Conservation (phyloP, 2,888 invertebrate species). For the Brachycybe producta region DNA sequence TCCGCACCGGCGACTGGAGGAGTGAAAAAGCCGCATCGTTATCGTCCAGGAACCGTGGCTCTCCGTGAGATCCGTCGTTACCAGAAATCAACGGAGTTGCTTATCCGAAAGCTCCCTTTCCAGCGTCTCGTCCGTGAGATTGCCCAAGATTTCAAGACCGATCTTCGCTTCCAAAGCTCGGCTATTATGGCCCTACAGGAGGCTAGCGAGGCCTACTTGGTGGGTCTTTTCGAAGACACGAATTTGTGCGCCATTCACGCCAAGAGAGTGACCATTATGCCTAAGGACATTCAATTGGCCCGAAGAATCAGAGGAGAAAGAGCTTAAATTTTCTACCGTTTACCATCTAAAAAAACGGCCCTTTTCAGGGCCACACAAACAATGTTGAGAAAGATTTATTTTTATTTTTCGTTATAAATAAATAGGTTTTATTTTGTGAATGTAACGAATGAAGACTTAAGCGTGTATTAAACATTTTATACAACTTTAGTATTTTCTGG, state of each 20-base stretch:
- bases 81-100: slow-evolving; percentile 33
- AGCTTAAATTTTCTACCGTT: slow-evolving; percentile 31
- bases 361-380: slow-evolving; percentile 19
- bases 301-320: slow-evolving; percentile 43
- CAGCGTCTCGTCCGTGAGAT: slow-evolving; percentile 33
- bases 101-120: slow-evolving; percentile 34
- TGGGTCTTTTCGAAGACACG: slow-evolving; percentile 56
- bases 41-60: slow-evolving; percentile 89
- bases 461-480: too few species aligned
- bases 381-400: too few species aligned
- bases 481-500: too few species aligned
- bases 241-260: slow-evolving; percentile 43
- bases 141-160: slow-evolving; percentile 38
- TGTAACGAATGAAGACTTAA: too few species aligned
- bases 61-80: slow-evolving; percentile 44
- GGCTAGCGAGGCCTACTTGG: slow-evolving; percentile 44
- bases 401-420: too few species aligned
- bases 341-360: slow-evolving; percentile 14
- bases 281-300: slow-evolving; percentile 48
- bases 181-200: slow-evolving; percentile 36
- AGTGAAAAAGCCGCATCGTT: slow-evolving; percentile 93
- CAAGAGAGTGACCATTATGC: slow-evolving; percentile 45
- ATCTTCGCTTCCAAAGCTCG: slow-evolving; percentile 35
- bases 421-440: too few species aligned
- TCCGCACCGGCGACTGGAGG: slow-evolving; percentile 89